Base-by-base conservation (phyloP, 2,113 vertebrate genomes). In the Gambusia holbrooki region DNA sequence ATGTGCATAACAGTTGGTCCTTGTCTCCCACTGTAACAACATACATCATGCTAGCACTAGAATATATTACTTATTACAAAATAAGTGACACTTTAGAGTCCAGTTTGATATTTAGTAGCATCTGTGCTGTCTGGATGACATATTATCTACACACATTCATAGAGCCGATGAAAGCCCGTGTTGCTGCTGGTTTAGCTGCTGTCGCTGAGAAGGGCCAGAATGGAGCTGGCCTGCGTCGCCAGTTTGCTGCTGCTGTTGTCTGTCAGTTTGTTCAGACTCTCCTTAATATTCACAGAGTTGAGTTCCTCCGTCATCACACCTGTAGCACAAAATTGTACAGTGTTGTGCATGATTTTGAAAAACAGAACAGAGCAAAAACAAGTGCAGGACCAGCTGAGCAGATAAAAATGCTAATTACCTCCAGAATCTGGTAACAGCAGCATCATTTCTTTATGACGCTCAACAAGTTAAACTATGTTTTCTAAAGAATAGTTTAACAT, bases 291-390 rank as follows among this genome's bases (percentile, higher is more conserved):
- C 81, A 93, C 75, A 27, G 92, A 88, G 80, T 94, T 93, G 89
- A 96, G 93, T 92, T 96, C 93, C 51, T 94, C 93, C 87, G 91
- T 95, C 90, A 96, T 87, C 15, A 86, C 78, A 84, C 92, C 92
- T 95, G 67, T 71, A 82, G 64, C 71, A 92, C 74, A 10, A 0
- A 74, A 66, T 27, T 0, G 42, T 32, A 65, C 48, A 71, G 60
- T 37, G 2, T 37, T 37, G 35, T 11, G 9, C 9, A 37, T 37
- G 35, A 37, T 37, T 37, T 37, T 11, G 35, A 37, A 37, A 37
- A 37, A 37, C 35, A 10, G 11, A 37, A 79, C 35, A 13, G 76
- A 72, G 35, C 45, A 70, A 22, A 45, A 15, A 62, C 28, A 73
- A 32, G 58, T n/a, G 29, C 62, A 65, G 77, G 35, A 58, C 12